Base-by-base conservation (phyloP, 2,888 invertebrate genomes). In the Apamea crenata region DNA sequence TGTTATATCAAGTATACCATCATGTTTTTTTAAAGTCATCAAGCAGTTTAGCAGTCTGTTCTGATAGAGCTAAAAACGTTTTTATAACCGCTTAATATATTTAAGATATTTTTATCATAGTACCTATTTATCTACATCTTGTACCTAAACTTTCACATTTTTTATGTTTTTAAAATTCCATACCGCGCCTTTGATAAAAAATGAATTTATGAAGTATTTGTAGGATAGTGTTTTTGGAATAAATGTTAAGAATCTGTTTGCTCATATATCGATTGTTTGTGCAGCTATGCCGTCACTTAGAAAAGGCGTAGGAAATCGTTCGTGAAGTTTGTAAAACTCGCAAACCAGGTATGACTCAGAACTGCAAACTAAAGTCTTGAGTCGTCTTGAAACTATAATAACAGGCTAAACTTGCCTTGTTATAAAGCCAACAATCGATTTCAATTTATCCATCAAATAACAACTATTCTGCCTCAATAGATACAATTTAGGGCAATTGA, bases 71-170 rank as follows among this genome's bases (percentile, higher is more conserved):
- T 25, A 63, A 78, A 74, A 78, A 73, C 63, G 78, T 85, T 88
- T 88, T 89, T 85, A 85, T 89, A 88, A 83, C 78, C 77, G 86
- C 88, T 89, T 88, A 80, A 50, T 86, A 78, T 76, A 81, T 83
- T 85, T 88, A 87, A 88, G 86, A 82, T 86, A 87, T 85, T 83
- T 87, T 88, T 88, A 74, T 81, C 59, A 83, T 84, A 84, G 72
- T 88, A n/a, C n/a, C n/a, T n/a, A 88, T 86, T 88, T 88, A 88
- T 81, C 88, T 87, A 87, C 87, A 88, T 80, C 75, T 81, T 84
- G 88, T 88, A 88, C 86, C 88, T 88, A 78, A 86, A 75, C 63
- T 78, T 77, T 78, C 63, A 44, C n/a, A 50, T 74, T 77, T 82
- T 82, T 80, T 83, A 69, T 74, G 66, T 78, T 85, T 82, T 69